Evolutionary conservation across 2,888 invertebrate genomes (phyloP), one percentile per base, ranked within the genome.

Genomic region (Apamea sordens): DNA sequence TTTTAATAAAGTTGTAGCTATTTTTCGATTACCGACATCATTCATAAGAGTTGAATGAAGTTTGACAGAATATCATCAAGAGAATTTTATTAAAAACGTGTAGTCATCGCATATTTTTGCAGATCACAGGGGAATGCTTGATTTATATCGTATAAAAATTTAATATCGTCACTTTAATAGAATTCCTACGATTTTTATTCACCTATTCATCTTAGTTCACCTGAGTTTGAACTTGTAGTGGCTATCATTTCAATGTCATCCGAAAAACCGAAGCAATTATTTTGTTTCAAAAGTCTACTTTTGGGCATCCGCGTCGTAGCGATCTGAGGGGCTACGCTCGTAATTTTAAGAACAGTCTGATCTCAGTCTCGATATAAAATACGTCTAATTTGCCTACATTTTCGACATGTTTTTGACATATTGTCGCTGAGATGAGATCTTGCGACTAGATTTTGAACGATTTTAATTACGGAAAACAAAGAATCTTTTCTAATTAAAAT

Each of bases 81-180:
- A n/a, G 32, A 73, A 32, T 76, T 76, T 76, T 61, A 53, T 64
- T 13, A 59, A 79, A 84, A 85, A 75, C 36, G 59, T 59, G 28
- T 36, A 72, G 36, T 75, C 59, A 72, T 80, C n/a, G 28, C 13
- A 59, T 68, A 65, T 79, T 79, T 65, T 71, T 28, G 50, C 24
- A 44, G 24, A 41, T 76, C 41, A 73, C 15, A 68, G 44, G 56
- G 64, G 32, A 70, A 64, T 47, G 68, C 11, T 83, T 50, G 32
- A 56, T 28, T 32, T 50, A 41, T 36, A n/a, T 53, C 1, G 44
- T 15, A 28, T 32, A 21, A 47, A 21, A 28, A 7, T 36, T 0
- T 50, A 8, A 50, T 67, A 59, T 41, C 59, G 24, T 18, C 24
- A 61, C 32, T 82, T 56, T 28, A 70, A 59, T 79, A n/a, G 18